Base-by-base conservation (phyloP, 2,888 invertebrate species). In the Drosophila longiperda region DNA sequence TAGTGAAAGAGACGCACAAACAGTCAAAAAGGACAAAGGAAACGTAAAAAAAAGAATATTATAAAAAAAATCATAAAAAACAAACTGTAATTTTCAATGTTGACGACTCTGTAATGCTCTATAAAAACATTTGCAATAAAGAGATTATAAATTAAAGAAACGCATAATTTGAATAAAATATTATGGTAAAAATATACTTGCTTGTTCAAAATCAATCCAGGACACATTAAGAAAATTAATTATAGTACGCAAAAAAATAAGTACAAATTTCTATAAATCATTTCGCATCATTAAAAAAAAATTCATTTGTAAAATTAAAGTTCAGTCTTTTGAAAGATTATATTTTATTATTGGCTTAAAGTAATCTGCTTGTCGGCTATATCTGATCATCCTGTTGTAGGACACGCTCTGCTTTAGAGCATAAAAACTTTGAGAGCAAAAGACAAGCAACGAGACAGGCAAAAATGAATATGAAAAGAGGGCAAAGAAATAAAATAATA, bases 401-500 rank as follows among this genome's bases (percentile, higher is more conserved):
- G 57, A 75, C 54, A 65, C 36, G 26, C 23, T 42, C 32, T 48
- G 33, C 38, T 40, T 42, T 59, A 50, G 66, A 59, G 76, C 53
- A 70, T 54, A 36, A 38, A 63, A 63, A 57, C 78, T 77, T 52
- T 45, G 8, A 66, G 73, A 81, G 79, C 63, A 78, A 81, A 68
- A 73, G 65, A 80, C 72, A 71, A 72, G 71, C 71, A 68, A 62
- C 48, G 59, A 86, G 76, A 80, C 71, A 78, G 67, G 70, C 75
- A 67, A 67, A 72, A 73, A 66, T 50, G 38, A 64, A 62, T 45
- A 73, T 73, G 72, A 70, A 76, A 75, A 71, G 61, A 48, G 48
- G 52, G 72, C 72, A 67, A 60, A 32, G 61, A 59, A 58, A 40
- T 26, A 74, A 49, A 60, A 55, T 38, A 54, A 50, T 32, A 52